Base-by-base conservation (phyloP, 2,797 vertebrate genomes). In the Mormyrus hasselquistii region DNA sequence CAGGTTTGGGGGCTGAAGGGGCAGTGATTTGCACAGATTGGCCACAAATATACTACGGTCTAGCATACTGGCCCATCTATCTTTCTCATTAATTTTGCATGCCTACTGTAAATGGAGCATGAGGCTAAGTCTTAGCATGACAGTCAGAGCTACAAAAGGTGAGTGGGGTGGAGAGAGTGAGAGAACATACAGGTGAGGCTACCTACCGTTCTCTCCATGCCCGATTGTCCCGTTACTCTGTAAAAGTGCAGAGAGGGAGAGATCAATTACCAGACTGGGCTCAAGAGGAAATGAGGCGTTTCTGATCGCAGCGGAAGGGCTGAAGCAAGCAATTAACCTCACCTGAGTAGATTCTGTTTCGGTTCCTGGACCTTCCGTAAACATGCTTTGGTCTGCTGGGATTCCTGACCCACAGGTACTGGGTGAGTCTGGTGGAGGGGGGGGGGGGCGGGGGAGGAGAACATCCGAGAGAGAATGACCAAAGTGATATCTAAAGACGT, bases 371-470 rank as follows among this genome's bases (percentile, higher is more conserved):
- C 88, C 88, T 85, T 93, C 92, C 88, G 44, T 90, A 85, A 90
- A 88, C 44, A 91, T 34, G 92, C 92, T 96, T 96, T 96, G 93
- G 87, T 96, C 97, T 2, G 93, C 92, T 1, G 95, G 89, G 92
- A 83, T 92, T 29, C 92, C 89, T 84, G 59, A 92, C 89, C 91
- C 83, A 0, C 90, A 91, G 0, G 91, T 92, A 22, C 94, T 94
- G 90, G 91, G 29, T 38, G 94, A 93, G 93, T 95, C 95, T 95
- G 57, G 3, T 8, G 7, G 29, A 9, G 29, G 34, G 22, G 9
- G 3, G 16, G 16, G 16, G 53, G 52, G 47, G 6, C 7, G 47
- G 47, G 0, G n/a, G 4, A 41, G 1, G 2, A 73, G 14, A 76
- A 57, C 34, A 3, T 69, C 41, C 41, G 22, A 9, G 25, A 89